Conservation (phyloP, 2,113 vertebrate genomes). For the Gyps fulvus region DNA sequence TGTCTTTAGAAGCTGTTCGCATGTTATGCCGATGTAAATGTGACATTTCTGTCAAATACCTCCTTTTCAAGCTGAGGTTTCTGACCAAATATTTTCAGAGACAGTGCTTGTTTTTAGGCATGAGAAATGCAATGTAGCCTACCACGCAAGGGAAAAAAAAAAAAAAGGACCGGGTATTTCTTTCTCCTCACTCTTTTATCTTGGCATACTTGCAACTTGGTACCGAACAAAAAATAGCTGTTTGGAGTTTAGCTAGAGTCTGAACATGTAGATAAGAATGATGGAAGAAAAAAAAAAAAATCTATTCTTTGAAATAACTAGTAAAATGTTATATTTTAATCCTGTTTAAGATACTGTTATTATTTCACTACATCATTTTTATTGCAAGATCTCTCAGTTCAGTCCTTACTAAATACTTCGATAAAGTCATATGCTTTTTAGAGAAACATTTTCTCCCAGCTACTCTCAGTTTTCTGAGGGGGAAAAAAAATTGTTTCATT, state of each 20-base stretch:
- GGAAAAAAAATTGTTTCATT: background rate
- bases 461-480: background rate
- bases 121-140: background rate
- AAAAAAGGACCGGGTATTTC: background rate
- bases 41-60: background rate
- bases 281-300: background rate
- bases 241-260: background rate
- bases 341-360: constrained; percentile 28
- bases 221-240: background rate
- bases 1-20: background rate
- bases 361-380: background rate
- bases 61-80: background rate
- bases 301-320: constrained; percentile 43
- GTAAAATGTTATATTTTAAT: constrained; percentile 52
- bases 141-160: background rate
- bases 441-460: background rate
- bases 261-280: background rate
- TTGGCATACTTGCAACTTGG: background rate
- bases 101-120: background rate
- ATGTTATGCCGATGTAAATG: background rate
- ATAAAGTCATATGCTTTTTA: background rate
- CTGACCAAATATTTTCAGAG: background rate
- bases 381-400: background rate
- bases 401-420: background rate
- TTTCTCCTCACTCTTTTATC: background rate